Evolutionary conservation across 2,888 invertebrate genomes (phyloP).

Genomic region (Byasa hedistus): DNA sequence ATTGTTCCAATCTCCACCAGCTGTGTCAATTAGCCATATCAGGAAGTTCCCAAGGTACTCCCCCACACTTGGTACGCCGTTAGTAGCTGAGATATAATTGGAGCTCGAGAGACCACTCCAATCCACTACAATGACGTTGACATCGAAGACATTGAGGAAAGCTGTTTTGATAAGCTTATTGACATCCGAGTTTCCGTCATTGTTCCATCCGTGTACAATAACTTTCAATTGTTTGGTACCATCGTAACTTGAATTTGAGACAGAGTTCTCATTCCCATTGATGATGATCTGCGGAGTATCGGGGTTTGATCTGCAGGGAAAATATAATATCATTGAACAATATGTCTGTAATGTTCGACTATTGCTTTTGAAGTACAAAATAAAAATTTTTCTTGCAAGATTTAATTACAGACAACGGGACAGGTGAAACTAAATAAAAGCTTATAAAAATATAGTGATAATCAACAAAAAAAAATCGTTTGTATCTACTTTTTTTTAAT

Average conservation of each 20-base stretch:
- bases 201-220: conserved; percentile 53
- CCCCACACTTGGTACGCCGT: conserved; percentile 37
- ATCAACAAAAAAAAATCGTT: not conserved
- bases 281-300: conserved; percentile 43
- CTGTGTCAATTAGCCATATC: conserved; percentile 45
- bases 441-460: not conserved
- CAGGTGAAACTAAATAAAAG: no score
- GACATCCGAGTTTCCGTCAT: conserved; percentile 38
- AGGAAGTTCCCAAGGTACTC: conserved; percentile 43
- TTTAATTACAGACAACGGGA: no score
- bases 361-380: no score
- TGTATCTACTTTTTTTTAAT: not conserved
- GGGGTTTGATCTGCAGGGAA: conserved; percentile 40
- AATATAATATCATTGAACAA: not conserved
- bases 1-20: conserved; percentile 47
- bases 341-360: not conserved
- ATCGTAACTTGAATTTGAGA: conserved; percentile 46
- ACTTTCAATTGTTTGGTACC: conserved; percentile 43
- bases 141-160: conserved; percentile 42
- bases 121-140: conserved; percentile 53
- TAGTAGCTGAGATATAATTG: conserved; percentile 34
- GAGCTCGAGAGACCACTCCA: conserved; percentile 44
- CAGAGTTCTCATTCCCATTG: conserved; percentile 41
- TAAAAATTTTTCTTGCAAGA: not conserved
- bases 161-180: conserved; percentile 46